Evolutionary conservation across 2,797 vertebrate species (phyloP), one percentile per base, ranked within the genome.

Genomic region (Sebastes baramenuke): DNA sequence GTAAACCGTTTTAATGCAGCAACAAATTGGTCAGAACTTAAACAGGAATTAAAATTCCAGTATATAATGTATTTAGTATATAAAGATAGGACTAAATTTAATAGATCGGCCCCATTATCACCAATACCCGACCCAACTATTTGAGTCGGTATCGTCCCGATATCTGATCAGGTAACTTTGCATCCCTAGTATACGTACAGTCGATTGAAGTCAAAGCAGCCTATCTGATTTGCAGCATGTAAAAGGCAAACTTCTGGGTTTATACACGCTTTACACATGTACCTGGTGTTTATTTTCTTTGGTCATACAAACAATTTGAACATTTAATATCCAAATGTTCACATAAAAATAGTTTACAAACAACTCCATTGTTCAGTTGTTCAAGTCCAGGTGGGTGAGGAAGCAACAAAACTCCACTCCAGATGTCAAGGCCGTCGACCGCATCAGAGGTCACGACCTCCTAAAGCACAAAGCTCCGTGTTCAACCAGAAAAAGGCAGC

Each of bases 131-230:
- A 46, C 0, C 16, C 16, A 46, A 0, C 42, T 46, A 18, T 46
- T 46, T 46, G 42, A 46, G 16, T 46, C 42, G 1, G 14, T 18
- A 7, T 8, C 1, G 6, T 1, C 16, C 42, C 42, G 0, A 46
- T 46, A 46, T 2, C 1, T 1, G 42, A 46, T 18, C 42, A 0
- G 14, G 42, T 46, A 16, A 18, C 42, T 1, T 0, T 46, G 42
- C 42, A 46, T 46, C 16, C 42, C 16, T 46, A 2, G 42, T 46
- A 46, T 34, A 46, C 5, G 2, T 29, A 27, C 25, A 58, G 46
- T 16, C 1, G 6, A n/a, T 14, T 1, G 6, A 46, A 27, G 62
- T 13, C 20, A 56, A 4, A 56, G 58, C 52, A 8, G 14, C 54
- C 4, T 36, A 10, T 25, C 36, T 54, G 22, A 20, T 10, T 7